A percentile compares a stretch with the other conserved stretches of the same genome.
Evolutionary conservation across 2,797 vertebrate genomes (phyloP).

Genomic region (Hipposideros larvatus): DNA sequence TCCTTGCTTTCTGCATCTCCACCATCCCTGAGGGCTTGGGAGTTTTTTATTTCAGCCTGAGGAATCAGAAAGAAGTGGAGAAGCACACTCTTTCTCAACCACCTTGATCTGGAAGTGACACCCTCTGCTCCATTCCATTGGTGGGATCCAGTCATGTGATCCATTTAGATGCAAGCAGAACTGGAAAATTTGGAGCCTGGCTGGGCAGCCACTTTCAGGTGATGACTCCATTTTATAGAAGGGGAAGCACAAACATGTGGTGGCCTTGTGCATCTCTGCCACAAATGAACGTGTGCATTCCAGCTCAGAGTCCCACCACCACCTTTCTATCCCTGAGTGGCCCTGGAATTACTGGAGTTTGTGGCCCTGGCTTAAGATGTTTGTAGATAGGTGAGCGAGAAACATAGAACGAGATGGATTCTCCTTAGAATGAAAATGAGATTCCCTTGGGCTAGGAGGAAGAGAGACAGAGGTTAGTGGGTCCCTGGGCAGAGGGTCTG

Average conservation of each 20-base stretch:
- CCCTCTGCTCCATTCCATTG: background rate
- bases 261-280: background rate
- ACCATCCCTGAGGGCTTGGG: too few species aligned
- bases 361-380: background rate
- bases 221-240: background rate
- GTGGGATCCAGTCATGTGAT: background rate
- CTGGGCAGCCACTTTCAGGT: background rate
- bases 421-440: background rate
- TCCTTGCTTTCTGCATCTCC: background rate
- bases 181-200: background rate
- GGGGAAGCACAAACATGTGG: background rate
- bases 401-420: background rate
- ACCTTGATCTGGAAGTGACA: background rate
- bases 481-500: background rate
- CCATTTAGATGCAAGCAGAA: background rate
- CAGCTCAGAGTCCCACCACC: background rate
- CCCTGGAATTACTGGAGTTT: background rate
- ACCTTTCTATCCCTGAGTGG: background rate
- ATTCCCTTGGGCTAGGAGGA: background rate
- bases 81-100: background rate
- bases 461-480: background rate
- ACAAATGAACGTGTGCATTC: background rate
- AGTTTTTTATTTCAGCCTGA: background rate
- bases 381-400: background rate
- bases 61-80: background rate